Conservation (phyloP, 2,888 invertebrate genomes). For the Brenthis daphne region DNA sequence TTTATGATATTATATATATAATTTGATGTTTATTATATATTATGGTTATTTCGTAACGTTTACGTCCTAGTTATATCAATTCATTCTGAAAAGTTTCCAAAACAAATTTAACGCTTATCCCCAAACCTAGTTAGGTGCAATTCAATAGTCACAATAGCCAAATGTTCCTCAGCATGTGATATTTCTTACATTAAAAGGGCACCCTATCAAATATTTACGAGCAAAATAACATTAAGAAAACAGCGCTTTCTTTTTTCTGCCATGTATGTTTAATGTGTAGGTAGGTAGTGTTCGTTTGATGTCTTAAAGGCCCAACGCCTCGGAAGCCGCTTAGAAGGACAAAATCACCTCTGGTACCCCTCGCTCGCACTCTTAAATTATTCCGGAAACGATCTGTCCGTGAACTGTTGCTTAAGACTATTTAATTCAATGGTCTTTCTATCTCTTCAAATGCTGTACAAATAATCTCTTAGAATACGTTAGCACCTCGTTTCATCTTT, state of each 20-base stretch:
- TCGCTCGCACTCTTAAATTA: conserved; percentile 54
- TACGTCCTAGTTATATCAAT: too few relatives aligned
- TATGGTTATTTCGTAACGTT: too few relatives aligned
- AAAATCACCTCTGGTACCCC: conserved; percentile 42
- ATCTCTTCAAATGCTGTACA: conserved; percentile 39
- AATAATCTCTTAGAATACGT: conserved; percentile 35
- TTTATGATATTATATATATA: too few relatives aligned
- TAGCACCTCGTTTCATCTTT: conserved; percentile 32
- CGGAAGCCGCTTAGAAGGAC: conserved; percentile 59
- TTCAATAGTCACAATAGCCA: conserved; percentile 10
- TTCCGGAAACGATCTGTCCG: conserved; percentile 58
- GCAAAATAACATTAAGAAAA: conserved; percentile 73
- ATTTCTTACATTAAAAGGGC: conserved; percentile 64
- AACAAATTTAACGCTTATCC: not conserved
- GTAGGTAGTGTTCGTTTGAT: conserved; percentile 72
- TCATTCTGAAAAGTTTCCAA: too few relatives aligned
- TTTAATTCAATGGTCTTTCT: conserved; percentile 47
- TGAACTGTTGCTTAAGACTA: conserved; percentile 66
- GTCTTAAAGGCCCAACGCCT: conserved; percentile 63
- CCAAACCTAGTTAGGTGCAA: conserved; percentile 18
- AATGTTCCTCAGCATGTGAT: conserved; percentile 43
- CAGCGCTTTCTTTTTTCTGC: conserved; percentile 59
- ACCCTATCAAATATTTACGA: conserved; percentile 72
- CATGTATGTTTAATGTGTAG: conserved; percentile 75
- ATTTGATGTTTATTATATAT: too few relatives aligned